Base-by-base conservation (phyloP, 1,140 invertebrate genomes). In the Hyles euphorbiae region DNA sequence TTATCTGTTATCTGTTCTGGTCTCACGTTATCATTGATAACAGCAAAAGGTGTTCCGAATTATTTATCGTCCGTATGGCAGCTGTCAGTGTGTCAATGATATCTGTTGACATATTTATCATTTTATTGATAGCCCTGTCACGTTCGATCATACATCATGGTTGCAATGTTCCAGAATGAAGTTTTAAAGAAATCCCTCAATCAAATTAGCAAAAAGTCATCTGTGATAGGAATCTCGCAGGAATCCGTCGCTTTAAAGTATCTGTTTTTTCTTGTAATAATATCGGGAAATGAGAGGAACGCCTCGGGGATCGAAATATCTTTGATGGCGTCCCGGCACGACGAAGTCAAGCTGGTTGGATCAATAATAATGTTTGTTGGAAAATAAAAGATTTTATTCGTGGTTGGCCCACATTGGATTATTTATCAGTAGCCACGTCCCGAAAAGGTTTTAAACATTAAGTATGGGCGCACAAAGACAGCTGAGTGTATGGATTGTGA, bases 51-150 rank as follows among this genome's bases (percentile, higher is more conserved):
- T 58, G 60, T 48, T 59, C 60, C 47, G 60, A 62, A 67, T 62
- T 62, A 73, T 79, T 70, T 68, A 75, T 77, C 72, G 71, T 47
- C 48, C 51, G 40, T 68, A 40, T 69, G 67, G 51, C 72, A 79
- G 69, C 69, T 79, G 72, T 76, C 77, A 72, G 65, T 54, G 45
- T 75, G 67, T 74, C 72, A 63, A 61, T 70, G 68, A 74, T 79
- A 69, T 70, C 58, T 53, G 53, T 56, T 72, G 72, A 67, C 70
- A 68, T 64, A 61, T 68, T 74, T 76, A 78, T 78, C 74, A 60
- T 44, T 65, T 59, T 67, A 53, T 63, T 53, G 50, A 52, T 60
- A 65, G 60, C 53, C 51, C 22, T 59, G 60, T 58, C 50, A 45
- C 22, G 32, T 56, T 46, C 22, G 47, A 63, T 43, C 60, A 59